Evolutionary conservation across 2,797 vertebrate genomes (phyloP).

Genomic region (Aphelocoma californica): DNA sequence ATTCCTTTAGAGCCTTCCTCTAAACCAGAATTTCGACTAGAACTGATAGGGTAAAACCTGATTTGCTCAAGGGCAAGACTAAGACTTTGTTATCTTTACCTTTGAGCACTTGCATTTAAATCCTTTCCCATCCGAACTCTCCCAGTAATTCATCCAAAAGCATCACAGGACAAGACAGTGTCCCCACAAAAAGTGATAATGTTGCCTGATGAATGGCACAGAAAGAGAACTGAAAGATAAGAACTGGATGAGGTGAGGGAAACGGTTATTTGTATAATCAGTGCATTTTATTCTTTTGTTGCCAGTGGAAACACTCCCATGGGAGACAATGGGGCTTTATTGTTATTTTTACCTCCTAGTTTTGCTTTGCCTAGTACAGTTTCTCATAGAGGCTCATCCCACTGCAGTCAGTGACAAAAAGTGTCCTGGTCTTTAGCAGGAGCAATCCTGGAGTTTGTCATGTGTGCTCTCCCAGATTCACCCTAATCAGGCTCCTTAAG

Average conservation of each 20-base stretch:
- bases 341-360: background rate
- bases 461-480: background rate
- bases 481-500: background rate
- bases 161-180: background rate
- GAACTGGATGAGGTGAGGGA: background rate
- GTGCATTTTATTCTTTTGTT: background rate
- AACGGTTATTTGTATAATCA: background rate
- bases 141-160: background rate
- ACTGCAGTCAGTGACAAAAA: background rate
- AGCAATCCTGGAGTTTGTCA: background rate
- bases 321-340: background rate
- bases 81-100: background rate
- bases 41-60: background rate
- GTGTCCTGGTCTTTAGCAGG: background rate
- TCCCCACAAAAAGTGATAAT: background rate
- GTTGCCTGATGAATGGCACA: background rate
- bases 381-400: background rate
- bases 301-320: background rate
- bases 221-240: background rate
- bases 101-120: background rate
- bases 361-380: background rate
- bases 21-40: background rate
- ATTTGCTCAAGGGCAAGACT: background rate
- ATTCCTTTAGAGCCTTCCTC: background rate
- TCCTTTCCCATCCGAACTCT: background rate